Percentiles rank a stretch among this genome's conserved stretches.
These are phyloP conservation scores for Hylia prasina DNA, from an alignment of 2,113 vertebrate genomes.

Conservation along the genomic window DNA sequence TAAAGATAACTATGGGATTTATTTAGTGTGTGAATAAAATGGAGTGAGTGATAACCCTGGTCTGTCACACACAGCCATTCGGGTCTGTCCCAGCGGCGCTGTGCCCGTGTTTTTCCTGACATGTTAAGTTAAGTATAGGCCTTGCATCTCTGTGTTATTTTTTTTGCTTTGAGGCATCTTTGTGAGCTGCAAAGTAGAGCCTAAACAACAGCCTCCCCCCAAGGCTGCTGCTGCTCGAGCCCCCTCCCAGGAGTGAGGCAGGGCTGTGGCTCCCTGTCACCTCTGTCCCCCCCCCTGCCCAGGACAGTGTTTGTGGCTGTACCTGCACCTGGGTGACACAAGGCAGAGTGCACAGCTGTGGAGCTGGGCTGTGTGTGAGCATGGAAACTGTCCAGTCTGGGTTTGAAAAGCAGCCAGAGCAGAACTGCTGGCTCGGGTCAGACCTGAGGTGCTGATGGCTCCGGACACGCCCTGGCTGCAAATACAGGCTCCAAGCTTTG, in stretches of 20 bases:
- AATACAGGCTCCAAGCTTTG: not conserved
- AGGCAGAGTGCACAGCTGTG: not conserved
- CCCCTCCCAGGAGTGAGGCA: not conserved
- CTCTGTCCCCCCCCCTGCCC: too few species aligned
- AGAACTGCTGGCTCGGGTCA: fast-evolving
- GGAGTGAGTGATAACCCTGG: not conserved
- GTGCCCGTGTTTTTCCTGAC: not conserved
- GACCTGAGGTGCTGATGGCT: not conserved
- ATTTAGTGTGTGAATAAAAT: not conserved
- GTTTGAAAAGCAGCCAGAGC: not conserved
- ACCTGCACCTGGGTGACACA: fast-evolving
- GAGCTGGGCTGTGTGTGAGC: not conserved
- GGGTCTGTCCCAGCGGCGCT: not conserved
- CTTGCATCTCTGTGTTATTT: not conserved
- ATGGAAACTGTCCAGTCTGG: fast-evolving
- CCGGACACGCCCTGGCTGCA: not conserved
- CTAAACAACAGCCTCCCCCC: not conserved
- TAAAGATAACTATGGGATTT: not conserved
- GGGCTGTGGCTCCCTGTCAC: not conserved
- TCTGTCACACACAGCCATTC: not conserved
- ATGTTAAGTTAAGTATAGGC: not conserved
- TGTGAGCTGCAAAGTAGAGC: not conserved
- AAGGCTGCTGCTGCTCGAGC: not conserved
- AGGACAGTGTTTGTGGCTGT: not conserved
- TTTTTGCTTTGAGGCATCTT: not conserved